These are phyloP conservation scores for Dichetophora obliterata DNA, from an alignment of 2,888 invertebrate species.

Conservation along the genomic window DNA sequence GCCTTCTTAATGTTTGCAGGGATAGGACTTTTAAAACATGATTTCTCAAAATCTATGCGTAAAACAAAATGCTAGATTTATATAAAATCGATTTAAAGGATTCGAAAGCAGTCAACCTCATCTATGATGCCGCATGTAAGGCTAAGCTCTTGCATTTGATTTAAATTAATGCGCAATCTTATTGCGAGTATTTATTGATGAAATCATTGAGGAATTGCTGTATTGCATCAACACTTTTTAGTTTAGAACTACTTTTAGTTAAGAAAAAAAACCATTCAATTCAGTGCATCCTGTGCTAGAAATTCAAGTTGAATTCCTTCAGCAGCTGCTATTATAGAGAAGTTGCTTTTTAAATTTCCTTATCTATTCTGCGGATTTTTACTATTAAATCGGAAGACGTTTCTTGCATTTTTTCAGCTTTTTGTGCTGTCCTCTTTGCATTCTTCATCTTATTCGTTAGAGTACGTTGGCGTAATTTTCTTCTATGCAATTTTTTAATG, in stretches of 20 bases:
- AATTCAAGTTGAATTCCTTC: neutral
- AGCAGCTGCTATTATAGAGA: neutral
- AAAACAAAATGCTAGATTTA: neutral
- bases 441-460: no score
- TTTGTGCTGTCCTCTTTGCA: neutral
- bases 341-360: neutral
- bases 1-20: neutral
- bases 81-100: neutral
- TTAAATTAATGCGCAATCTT: slow-evolving; percentile 31
- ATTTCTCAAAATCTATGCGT: no score
- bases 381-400: neutral
- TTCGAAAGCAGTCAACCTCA: neutral
- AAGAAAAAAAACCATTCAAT: neutral
- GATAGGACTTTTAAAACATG: no score
- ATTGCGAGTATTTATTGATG: slow-evolving; percentile 2
- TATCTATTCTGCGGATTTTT: neutral
- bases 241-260: neutral
- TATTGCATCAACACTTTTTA: slow-evolving; percentile 36
- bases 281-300: neutral
- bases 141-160: neutral
- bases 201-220: slow-evolving; percentile 5
- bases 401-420: neutral
- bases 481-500: slow-evolving; percentile 4
- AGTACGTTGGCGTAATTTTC: slow-evolving; percentile 1
- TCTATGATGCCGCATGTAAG: neutral